Base-by-base conservation (phyloP, 2,113 vertebrate species). In the Erinaceus europaeus region DNA sequence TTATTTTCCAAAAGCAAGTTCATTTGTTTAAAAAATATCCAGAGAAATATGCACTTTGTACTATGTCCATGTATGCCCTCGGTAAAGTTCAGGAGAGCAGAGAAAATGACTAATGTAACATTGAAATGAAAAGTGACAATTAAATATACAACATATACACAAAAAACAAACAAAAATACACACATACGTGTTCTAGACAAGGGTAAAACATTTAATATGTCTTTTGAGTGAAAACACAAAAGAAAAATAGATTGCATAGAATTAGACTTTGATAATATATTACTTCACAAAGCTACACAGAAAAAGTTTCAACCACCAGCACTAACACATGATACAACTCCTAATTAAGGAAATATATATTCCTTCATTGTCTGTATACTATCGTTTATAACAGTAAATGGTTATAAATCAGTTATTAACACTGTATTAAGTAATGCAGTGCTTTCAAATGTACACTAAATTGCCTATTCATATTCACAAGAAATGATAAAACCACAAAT, bases 41-140 rank as follows among this genome's bases (percentile, higher is more conserved):
- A 87, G 42, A 69, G 44, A 93, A 89, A 71, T 61, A 88, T 62
- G 29, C 34, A 71, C 67, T 23, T 69, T 72, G 29, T 68, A 83
- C 78, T 85, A 83, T 57, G 15, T 53, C 55, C 34, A 79, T 9
- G 32, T n/a, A 91, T 76, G 76, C 75, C 62, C 71, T 90, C 83
- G 90, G 48, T 79, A 94, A 91, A 93, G 20, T 57, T 83, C 44
- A 46, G 44, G 38, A 93, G 17, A 85, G n/a, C 61, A 93, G 57
- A 74, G 32, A 72, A 88, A 90, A 90, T 64, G 55, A 73, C 38
- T 79, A 55, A 72, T 79, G 64, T 73, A 84, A 82, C 53, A 86
- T 11, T 76, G 32, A 95, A 92, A 92, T 73, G 18, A 91, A 84
- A 94, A 77, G 27, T 85, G 75, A 61, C 18, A 84, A 77, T 52